Evolutionary conservation across 2,797 vertebrate species (phyloP), one percentile per base, ranked within the genome.

Genomic region (Dendrocincla fuliginosa): DNA sequence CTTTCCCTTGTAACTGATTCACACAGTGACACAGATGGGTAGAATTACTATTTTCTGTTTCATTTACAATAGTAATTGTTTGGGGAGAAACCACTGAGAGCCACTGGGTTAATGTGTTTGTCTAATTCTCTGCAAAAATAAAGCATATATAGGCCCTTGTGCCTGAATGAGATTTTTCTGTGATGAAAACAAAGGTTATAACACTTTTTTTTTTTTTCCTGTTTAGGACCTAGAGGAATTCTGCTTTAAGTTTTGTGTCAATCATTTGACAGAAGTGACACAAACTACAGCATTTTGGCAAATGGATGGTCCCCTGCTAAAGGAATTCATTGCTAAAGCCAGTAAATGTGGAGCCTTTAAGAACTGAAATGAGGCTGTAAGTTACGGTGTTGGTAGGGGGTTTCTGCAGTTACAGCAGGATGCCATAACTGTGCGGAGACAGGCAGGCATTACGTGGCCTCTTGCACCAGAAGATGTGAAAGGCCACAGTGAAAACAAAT

Each of bases 221-320:
- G 46, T 96, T 84, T 95, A 99, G 99, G 99, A 99, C 97, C 98
- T 99, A 97, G 99, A 99, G 96, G 99, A 99, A 92, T 99, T 99
- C 98, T 99, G 99, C 98, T 99, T 99, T 97, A 99, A 99, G 97
- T 99, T 99, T 98, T 99, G 99, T 91, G 98, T 99, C 93, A 99
- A 99, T 97, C 99, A 99, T 97, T 98, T 99, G 98, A 99, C 99
- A 0, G 99, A 98, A 97, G 99, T 99, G 95, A 99, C 99, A 63
- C 99, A 99, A 98, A 99, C 99, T 1, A 73, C 98, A 49, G 99
- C 99, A 11, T 99, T 99, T 98, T 99, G 99, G 99, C 99, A 99
- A 97, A 98, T 99, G 76, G 99, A 99, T 42, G 99, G 99, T 80
- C 98, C 98, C 94, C 98, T 99, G 97, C 99, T 99, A 63, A 99